Evolutionary conservation across 23 tunicate genomes (phyloP).

Genomic region (Botrylloides violaceus): DNA sequence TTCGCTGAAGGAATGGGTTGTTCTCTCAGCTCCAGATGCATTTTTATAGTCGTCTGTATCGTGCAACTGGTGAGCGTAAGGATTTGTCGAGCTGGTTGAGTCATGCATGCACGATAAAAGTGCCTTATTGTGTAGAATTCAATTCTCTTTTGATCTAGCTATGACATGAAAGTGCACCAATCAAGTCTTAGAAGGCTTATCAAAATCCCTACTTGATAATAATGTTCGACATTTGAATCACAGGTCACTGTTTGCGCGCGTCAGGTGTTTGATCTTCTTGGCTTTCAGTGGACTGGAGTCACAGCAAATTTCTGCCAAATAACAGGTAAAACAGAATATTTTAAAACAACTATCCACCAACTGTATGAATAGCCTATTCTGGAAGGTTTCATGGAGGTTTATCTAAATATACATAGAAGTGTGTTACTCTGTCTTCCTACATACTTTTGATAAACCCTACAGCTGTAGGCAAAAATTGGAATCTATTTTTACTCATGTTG

Average conservation of each 20-base stretch:
- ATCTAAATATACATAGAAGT: too few relatives aligned
- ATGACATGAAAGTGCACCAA: not conserved
- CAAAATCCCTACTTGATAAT: too few relatives aligned
- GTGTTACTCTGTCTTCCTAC: too few relatives aligned
- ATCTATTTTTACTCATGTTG: too few relatives aligned
- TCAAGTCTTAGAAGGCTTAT: too few relatives aligned
- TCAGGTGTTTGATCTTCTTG: constrained; percentile 74
- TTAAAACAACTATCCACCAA: too few relatives aligned
- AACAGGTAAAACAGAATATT: not conserved
- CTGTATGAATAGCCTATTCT: too few relatives aligned
- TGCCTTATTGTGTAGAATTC: not conserved
- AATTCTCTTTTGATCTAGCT: not conserved
- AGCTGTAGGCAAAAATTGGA: too few relatives aligned
- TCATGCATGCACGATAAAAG: not conserved
- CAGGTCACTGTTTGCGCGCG: constrained; percentile 54
- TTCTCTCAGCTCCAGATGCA: constrained; percentile 37
- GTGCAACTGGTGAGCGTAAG: constrained; percentile 50
- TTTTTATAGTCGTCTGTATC: constrained; percentile 47
- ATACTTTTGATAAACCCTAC: too few relatives aligned
- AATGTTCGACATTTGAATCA: not conserved
- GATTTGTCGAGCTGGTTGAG: not conserved
- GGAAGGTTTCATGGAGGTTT: too few relatives aligned
- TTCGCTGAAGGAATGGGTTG: constrained; percentile 39
- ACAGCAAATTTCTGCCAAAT: constrained; percentile 78
- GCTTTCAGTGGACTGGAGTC: constrained; percentile 77